Base-by-base conservation (phyloP, 1,140 invertebrate species). In the Harlomillsia oculata region DNA sequence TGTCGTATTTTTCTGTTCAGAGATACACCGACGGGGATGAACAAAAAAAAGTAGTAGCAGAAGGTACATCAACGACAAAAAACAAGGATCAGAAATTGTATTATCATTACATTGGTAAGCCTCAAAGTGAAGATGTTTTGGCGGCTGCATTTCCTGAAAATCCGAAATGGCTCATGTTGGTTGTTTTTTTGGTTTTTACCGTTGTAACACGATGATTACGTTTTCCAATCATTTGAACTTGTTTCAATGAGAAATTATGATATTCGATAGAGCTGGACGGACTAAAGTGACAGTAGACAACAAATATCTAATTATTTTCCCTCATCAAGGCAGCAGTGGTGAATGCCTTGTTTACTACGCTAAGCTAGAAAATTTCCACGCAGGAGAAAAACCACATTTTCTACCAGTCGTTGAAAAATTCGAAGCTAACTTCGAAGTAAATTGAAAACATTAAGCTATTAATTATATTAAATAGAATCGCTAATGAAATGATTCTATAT, bases 341-440 rank as follows among this genome's bases (percentile, higher is more conserved):
- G 85, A 93, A 73, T 91, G 92, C 73, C 74, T 87, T 64, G 68
- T 95, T 25, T 94, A 84, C 73, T 88, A 86, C 13, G 80, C 88
- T 72, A 73, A 94, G 34, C 68, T 75, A 60, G 66, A 67, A 36
- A 68, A 58, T 28, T 70, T 69, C 45, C 77, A 75, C 66, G 74
- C 71, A 49, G 75, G 71, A 58, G 77, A 77, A 49, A 80, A 87
- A 48, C 71, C 66, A 16, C 80, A 80, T 68, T 70, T 91, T n/a
- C 82, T 77, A 16, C 80, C 82, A 70, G 77, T 97, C 64, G 81
- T 97, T 28, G 81, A 85, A 64, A 84, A 88, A 71, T 85, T 94
- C 70, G 88, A 95, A 74, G 87, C 89, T 16, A 89, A 96, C 73
- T 97, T 93, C 75, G 84, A 93, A 72, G 89, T 92, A 73, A 71